Base-by-base conservation (phyloP, 2,888 invertebrate species). In the Cordylochernes scorpioides region DNA sequence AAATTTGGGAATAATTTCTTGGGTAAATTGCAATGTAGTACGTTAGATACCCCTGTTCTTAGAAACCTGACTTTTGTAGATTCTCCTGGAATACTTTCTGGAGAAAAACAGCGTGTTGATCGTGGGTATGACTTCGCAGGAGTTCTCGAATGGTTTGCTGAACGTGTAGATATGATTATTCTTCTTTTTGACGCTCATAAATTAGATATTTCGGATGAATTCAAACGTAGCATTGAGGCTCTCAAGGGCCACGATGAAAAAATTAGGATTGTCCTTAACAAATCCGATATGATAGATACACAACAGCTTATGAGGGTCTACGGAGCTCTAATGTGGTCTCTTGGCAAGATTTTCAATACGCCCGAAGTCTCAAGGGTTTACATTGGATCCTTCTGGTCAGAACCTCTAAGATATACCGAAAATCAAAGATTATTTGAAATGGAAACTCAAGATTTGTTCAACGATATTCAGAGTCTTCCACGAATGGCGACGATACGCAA, bases 311-410 rank as follows among this genome's bases (percentile, higher is more conserved):
- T 94, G 91, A 60, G 88, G 36, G 80, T 97, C 3, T 94, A 97
- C 49, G 94, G 94, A 30, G 94, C 94, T 2, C 64, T 97, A 25
- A 97, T 97, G 94, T 97, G 94, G 94, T 91, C 91, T 0, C 59
- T 97, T 27, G 94, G 94, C n/a, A 94, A 94, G 57, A 88, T 91
- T 28, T 57, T 97, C 42, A 82, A 84, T 53, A 94, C 94, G 3
- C 94, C 94, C 2, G 94, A 97, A 61, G 94, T 97, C 9, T 84
- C 91, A 1, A 62, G 94, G 33, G 94, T 97, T 2, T 97, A 94
- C 50, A 86, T 94, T 44, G 94, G 94, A 13, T 88, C 91, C 4
- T 97, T 94, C 59, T 97, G 94, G 94, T 88, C 94, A 55, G 74
- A 91, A 48, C 91, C 91, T 1, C 59, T 94, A 22, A 67, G 86